Evolutionary conservation across 2,113 vertebrate genomes (phyloP).

Genomic region (Orycteropus afer): DNA sequence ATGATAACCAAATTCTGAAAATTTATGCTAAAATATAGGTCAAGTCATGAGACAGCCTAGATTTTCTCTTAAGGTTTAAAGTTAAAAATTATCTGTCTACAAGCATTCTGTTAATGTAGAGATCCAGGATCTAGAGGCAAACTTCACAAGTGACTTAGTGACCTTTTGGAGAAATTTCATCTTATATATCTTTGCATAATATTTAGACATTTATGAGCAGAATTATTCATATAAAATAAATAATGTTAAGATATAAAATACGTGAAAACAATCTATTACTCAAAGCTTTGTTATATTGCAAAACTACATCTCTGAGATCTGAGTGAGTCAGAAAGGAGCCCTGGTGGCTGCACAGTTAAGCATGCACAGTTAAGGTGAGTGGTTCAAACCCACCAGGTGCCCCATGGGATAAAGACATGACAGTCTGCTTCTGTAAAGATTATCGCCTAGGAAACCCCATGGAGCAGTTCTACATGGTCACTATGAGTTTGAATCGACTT

Average conservation of each 20-base stretch:
- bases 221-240: neutral
- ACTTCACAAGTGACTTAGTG: neutral
- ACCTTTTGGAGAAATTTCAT: slow-evolving; percentile 18
- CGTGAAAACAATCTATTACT: neutral
- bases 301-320: neutral
- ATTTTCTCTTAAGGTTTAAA: neutral
- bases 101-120: neutral
- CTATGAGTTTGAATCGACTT: too few relatives aligned
- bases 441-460: too few relatives aligned
- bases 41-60: neutral
- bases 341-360: too few relatives aligned
- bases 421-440: too few relatives aligned
- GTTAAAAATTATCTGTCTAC: slow-evolving; percentile 12
- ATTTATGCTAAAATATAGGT: slow-evolving; percentile 29
- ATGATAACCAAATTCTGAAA: neutral
- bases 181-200: neutral
- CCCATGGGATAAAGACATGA: too few relatives aligned
- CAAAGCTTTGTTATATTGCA: neutral
- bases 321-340: too few relatives aligned
- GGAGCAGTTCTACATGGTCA: too few relatives aligned
- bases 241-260: too few relatives aligned
- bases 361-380: too few relatives aligned
- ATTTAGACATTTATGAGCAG: neutral
- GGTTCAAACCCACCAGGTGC: too few relatives aligned
- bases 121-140: neutral